Conservation (phyloP, 2,888 invertebrate genomes). For the Sminthurides aquaticus region DNA sequence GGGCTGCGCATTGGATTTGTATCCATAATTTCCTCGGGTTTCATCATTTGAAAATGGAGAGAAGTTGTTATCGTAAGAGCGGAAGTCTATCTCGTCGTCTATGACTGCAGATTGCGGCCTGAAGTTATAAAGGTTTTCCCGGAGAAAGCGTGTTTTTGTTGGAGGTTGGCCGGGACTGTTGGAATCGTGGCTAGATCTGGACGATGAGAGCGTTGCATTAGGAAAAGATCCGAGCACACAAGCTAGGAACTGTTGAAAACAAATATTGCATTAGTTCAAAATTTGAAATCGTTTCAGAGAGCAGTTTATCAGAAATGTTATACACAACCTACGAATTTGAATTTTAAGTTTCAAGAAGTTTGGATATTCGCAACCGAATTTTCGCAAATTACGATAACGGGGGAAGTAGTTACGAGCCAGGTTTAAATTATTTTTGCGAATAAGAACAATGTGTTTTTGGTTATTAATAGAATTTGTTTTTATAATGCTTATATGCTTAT, state of each 20-base stretch:
- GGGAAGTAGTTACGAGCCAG: no score
- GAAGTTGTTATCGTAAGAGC: conserved; percentile 17
- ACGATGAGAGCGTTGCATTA: neutral
- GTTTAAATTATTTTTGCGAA: no score
- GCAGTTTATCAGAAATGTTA: no score
- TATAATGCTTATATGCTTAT: no score
- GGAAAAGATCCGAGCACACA: neutral
- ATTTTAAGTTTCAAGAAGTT: no score
- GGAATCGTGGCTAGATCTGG: neutral
- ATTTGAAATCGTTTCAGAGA: no score
- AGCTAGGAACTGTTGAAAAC: neutral
- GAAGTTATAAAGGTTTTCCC: conserved; percentile 4
- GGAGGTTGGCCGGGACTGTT: neutral
- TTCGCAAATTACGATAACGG: no score
- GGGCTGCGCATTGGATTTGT: neutral
- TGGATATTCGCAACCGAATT: no score
- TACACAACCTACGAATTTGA: no score
- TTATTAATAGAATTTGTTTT: no score
- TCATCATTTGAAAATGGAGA: neutral
- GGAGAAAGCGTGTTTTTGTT: neutral
- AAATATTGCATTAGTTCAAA: no score
- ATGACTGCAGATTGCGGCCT: conserved; percentile 12
- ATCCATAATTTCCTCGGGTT: neutral
- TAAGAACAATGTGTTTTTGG: no score
- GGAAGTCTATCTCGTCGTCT: conserved; percentile 13